Evolutionary conservation across 2,797 vertebrate species (phyloP), one percentile per base, ranked within the genome.

Genomic region (Micrastur ruficollis): DNA sequence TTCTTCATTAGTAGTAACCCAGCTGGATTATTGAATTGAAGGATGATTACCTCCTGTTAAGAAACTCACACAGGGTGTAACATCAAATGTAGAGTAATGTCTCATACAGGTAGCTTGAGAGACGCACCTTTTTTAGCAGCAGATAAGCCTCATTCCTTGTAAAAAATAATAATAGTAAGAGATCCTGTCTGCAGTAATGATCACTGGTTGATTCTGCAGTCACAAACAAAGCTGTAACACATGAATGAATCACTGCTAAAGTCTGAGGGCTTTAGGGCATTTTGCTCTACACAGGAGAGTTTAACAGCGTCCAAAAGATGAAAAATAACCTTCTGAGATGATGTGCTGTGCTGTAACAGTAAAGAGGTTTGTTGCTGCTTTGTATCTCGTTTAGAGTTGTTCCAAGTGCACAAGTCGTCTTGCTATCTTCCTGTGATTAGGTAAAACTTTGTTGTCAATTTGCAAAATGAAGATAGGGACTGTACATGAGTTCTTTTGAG

Each of bases 241-340:
- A 47, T 63, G 22, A 93, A 78, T 66, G 38, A 93, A 61, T 90
- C 62, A 14, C 72, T 92, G 73, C 90, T 93, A n/a, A 67, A 29
- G 53, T 88, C 65, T 42, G 58, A 92, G 94, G 79, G 58, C 86
- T 94, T 59, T 19, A 50, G 94, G 90, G 85, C 73, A 50, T 94
- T 89, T 74, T 90, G 61, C 53, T 94, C 40, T 16, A 32, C 53
- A 56, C 53, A 76, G 52, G 66, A 81, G 72, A 89, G 58, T 66
- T 88, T 70, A 88, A 32, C 38, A 92, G 73, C 68, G 66, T 76
- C 62, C 71, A 62, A 70, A 90, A 90, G 68, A 89, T 75, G 75
- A 95, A 95, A 96, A 95, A 81, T 27, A 50, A 44, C 50, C 58
- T 90, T 62, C 46, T 75, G 22, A 59, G 81, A 25, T 17, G 25